Base-by-base conservation (phyloP, 2,888 invertebrate species). In the Teleiodes luculella region DNA sequence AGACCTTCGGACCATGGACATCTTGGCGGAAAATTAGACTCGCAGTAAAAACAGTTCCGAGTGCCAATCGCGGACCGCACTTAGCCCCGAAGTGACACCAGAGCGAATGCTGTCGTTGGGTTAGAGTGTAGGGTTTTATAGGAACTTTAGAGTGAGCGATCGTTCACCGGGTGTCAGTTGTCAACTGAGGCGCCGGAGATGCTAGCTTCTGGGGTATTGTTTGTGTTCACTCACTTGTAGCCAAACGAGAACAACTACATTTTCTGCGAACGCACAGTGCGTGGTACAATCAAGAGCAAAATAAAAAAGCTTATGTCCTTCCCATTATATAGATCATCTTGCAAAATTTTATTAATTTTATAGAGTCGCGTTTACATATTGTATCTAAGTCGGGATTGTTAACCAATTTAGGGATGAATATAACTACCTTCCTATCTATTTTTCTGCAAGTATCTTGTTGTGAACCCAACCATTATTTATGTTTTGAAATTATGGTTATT, bases 1-100 rank as follows among this genome's bases (percentile, higher is more conserved):
- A 62, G 87, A 84, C 69, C 84, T 77, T 67, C 83, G 75, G 56
- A 83, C 84, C 80, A 83, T 82, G 66, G 84, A 74, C 83, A 83
- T 84, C 57, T 73, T 79, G 68, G 66, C 62, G 66, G 63, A 64
- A 65, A 61, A 59, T 61, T 66, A 56, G 65, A 63, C 52, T 63
- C 65, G 59, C 28, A 64, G 59, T 53, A 59, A 55, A 59, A 61
- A 54, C n/a, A 62, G 62, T 60, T 60, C 57, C 55, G 62, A 67
- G 76, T 74, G 74, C 75, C 64, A 54, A 62, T 65, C 47, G 59
- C 74, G 73, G 78, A 80, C 79, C 68, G 68, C 70, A 78, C 81
- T 80, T 70, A 75, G 81, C 85, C 81, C 86, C 70, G 74, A 84
- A 73, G 60, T 73, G 66, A 72, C 64, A 80, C 86, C 86, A 82